Evolutionary conservation across 2,113 vertebrate genomes (phyloP).

Genomic region (Ptyas mucosa): DNA sequence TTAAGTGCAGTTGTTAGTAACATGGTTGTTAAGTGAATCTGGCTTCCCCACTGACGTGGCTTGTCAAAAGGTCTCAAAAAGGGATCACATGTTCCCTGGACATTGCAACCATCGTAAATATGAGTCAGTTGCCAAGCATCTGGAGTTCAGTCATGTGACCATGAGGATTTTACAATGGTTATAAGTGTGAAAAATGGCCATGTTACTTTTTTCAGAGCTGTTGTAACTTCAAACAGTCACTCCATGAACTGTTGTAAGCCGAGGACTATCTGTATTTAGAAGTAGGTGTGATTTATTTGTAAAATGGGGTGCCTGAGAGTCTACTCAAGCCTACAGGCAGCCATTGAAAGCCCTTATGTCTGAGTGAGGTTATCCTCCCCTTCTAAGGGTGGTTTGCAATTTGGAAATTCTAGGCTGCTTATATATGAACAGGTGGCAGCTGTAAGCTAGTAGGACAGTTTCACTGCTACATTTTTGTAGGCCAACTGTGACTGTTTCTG

Average conservation of each 20-base stretch:
- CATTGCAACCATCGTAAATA: too few species aligned
- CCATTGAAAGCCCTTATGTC: too few species aligned
- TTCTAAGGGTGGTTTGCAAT: background rate
- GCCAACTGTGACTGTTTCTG: background rate
- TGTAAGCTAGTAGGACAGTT: background rate
- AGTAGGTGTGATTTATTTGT: too few species aligned
- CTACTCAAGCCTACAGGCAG: too few species aligned
- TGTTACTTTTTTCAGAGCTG: background rate
- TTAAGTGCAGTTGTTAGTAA: background rate
- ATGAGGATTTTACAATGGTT: too few species aligned
- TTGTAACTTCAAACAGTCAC: background rate
- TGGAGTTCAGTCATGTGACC: too few species aligned
- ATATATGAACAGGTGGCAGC: background rate
- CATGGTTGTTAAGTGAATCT: background rate
- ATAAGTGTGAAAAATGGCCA: background rate
- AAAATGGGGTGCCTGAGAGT: too few species aligned
- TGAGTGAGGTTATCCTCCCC: too few species aligned
- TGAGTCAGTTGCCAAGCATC: too few species aligned
- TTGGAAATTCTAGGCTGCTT: background rate
- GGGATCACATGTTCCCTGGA: too few species aligned
- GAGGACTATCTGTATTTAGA: too few species aligned
- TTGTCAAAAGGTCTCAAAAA: background rate
- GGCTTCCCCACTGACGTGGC: background rate
- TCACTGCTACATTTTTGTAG: background rate
- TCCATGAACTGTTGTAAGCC: background rate